These are phyloP conservation scores for Spea hammondii DNA, from an alignment of 2,797 vertebrate genomes.

Conservation along the genomic window DNA sequence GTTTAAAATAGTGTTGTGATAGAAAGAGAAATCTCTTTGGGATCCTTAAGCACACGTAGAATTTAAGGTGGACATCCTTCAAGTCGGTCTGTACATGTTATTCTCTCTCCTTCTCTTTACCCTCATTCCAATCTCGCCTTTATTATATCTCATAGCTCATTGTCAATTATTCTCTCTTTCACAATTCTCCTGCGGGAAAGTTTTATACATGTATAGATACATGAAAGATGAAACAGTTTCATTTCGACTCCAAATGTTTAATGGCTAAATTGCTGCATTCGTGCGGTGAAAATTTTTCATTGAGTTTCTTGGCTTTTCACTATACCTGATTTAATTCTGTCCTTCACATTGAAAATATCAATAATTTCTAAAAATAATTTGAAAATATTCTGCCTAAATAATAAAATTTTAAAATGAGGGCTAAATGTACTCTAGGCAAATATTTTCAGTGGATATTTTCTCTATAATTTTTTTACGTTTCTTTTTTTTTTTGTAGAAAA, in stretches of 20 bases:
- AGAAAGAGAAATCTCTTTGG: constrained; percentile 33
- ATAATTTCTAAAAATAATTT: no score
- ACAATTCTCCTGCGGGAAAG: constrained; percentile 31
- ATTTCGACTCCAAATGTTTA: constrained; percentile 49
- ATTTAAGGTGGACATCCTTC: constrained; percentile 46
- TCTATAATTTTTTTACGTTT: no score
- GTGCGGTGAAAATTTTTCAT: constrained; percentile 32
- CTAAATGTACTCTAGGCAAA: no score
- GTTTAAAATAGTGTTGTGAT: constrained; percentile 38
- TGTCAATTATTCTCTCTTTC: constrained; percentile 48
- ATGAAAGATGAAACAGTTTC: constrained; percentile 48
- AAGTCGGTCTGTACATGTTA: constrained; percentile 26
- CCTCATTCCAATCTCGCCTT: constrained; percentile 37
- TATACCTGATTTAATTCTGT: constrained; percentile 6
- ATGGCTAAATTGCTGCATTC: constrained; percentile 43
- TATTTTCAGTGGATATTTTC: no score
- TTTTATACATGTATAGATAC: constrained; percentile 50
- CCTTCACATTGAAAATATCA: not conserved
- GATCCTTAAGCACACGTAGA: constrained; percentile 40
- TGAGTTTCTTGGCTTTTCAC: constrained; percentile 35
- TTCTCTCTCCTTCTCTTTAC: constrained; percentile 24
- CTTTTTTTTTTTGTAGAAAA: no score
- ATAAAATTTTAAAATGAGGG: no score
- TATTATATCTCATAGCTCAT: constrained; percentile 51
- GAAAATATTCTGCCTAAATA: no score